These are phyloP conservation scores for Alligator sinensis DNA, from an alignment of 2,113 vertebrate genomes.

Conservation along the genomic window DNA sequence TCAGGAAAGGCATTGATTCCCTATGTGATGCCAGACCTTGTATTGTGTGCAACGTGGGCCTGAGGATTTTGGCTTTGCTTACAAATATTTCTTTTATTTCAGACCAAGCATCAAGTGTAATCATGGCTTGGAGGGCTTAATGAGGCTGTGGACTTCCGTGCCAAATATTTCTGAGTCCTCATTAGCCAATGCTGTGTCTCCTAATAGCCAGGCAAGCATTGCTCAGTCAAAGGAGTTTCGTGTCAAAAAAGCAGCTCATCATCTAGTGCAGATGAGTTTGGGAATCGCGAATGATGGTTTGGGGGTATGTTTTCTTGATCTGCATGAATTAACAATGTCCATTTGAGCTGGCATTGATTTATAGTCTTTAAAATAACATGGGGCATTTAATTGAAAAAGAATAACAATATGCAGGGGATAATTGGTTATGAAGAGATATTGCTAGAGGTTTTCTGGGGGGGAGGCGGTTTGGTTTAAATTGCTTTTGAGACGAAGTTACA, in stretches of 20 bases:
- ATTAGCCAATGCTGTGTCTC: not conserved
- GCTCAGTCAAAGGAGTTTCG: not conserved
- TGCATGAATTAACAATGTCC: constrained; percentile 37
- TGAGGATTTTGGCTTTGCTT: constrained; percentile 17
- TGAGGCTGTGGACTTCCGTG: constrained; percentile 16
- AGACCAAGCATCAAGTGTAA: constrained; percentile 29
- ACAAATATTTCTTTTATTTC: constrained; percentile 38
- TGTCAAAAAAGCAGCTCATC: constrained; percentile 24
- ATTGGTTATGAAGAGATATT: constrained; percentile 12
- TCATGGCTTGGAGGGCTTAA: constrained; percentile 33
- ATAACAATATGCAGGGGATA: constrained; percentile 4
- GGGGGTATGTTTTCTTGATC: constrained; percentile 8
- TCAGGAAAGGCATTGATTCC: constrained; percentile 15
- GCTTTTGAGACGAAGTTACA: constrained; percentile 16
- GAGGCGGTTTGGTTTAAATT: constrained; percentile 4
- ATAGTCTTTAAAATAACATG: constrained; percentile 25
- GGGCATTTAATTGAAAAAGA: constrained; percentile 32
- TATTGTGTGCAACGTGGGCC: not conserved
- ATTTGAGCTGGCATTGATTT: constrained; percentile 31
- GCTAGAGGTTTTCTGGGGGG: not conserved
- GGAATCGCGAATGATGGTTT: constrained; percentile 14
- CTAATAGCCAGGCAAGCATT: not conserved
- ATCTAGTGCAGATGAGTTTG: constrained; percentile 10
- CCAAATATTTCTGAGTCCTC: constrained; percentile 7
- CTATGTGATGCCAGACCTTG: not conserved